Conservation (phyloP, 2,113 vertebrate genomes). For the Lophura nycthemera region DNA sequence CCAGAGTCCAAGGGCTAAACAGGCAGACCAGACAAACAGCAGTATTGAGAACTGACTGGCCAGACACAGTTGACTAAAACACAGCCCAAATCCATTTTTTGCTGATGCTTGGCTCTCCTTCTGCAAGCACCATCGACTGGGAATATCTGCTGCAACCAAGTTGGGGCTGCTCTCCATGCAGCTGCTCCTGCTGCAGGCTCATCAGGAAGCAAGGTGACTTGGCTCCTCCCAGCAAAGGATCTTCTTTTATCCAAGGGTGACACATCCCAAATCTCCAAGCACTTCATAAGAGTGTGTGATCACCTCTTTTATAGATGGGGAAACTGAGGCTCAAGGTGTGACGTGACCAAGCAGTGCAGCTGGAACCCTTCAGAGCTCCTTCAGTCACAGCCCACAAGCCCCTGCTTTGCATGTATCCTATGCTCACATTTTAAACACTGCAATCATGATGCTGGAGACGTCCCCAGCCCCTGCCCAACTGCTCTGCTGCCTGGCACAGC, state of each 20-base stretch:
- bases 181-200: background rate
- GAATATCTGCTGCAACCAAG: rapidly evolving
- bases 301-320: background rate
- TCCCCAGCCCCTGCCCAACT: background rate
- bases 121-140: background rate
- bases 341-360: rapidly evolving
- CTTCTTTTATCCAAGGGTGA: background rate
- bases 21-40: background rate
- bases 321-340: background rate
- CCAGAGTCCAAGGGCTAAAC: background rate
- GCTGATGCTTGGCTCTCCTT: too few relatives aligned
- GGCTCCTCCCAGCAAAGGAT: background rate
- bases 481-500: conserved; percentile 19
- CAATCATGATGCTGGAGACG: background rate
- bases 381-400: background rate
- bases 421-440: rapidly evolving
- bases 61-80: background rate
- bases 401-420: background rate
- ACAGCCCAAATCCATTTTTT: background rate
- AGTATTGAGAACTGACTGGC: background rate
- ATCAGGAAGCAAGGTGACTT: background rate
- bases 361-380: background rate
- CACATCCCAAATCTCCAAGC: background rate
- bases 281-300: background rate
- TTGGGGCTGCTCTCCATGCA: background rate